Percentiles rank a stretch among this genome's conserved stretches.
Conservation (phyloP, 2,113 vertebrate genomes). For the Thamnophis sirtalis region DNA sequence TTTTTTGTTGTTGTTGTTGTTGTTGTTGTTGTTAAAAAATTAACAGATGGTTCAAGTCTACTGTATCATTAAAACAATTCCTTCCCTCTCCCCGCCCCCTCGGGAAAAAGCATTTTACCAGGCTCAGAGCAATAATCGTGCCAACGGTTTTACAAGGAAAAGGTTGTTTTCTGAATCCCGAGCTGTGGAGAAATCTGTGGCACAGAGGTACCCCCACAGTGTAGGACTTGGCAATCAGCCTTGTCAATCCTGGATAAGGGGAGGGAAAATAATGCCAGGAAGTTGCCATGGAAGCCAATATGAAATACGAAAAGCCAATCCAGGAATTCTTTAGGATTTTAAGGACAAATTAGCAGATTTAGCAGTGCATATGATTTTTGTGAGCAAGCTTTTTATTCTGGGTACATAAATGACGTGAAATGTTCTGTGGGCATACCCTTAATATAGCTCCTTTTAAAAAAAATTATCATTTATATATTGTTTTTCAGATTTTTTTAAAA, state of each 20-base stretch:
- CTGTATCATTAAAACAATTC: background rate
- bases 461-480: background rate
- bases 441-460: background rate
- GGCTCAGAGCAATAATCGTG: background rate
- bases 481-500: background rate
- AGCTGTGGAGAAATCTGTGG: background rate
- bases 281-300: background rate
- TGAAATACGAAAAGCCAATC: background rate
- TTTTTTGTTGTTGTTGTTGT: background rate
- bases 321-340: background rate
- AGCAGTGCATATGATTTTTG: background rate
- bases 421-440: background rate
- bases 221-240: background rate
- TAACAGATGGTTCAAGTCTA: background rate
- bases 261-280: background rate
- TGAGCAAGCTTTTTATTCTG: background rate
- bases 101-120: background rate
- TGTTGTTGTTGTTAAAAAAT: background rate
- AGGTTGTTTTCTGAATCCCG: background rate
- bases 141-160: background rate
- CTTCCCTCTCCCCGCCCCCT: rapidly evolving
- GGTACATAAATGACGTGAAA: background rate
- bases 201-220: background rate
- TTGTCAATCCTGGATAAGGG: background rate
- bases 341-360: background rate